phyloP scores from a whole-genome alignment of 53 echinoderm and acorn worm genomes.

The Paracentrotus lividus region DNA sequence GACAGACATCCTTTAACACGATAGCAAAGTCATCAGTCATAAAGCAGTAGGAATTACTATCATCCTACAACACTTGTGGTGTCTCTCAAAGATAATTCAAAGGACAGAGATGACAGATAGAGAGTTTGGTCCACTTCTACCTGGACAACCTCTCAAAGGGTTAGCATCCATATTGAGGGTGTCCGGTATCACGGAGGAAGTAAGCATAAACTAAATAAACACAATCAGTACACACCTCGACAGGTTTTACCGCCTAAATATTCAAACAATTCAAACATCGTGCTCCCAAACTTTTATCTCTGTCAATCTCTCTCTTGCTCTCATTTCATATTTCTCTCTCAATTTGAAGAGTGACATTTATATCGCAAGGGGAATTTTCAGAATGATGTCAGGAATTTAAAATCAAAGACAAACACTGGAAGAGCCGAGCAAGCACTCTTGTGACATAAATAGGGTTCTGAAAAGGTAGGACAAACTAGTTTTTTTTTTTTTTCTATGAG shows the following conservation, averaged over 20 bases:
- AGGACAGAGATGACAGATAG: neutral
- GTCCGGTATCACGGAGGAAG: neutral
- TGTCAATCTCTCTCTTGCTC: neutral
- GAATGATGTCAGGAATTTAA: neutral
- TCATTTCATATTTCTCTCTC: neutral
- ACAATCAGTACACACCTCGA: conserved; percentile 26
- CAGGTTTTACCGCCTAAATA: conserved; percentile 46
- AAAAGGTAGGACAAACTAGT: no score
- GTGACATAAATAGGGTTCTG: neutral
- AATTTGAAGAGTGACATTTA: neutral
- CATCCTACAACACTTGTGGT: neutral
- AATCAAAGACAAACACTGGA: neutral
- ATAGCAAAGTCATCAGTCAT: no score
- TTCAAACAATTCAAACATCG: conserved; percentile 44
- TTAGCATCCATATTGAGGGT: neutral
- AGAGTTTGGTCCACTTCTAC: no score
- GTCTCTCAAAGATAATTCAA: neutral
- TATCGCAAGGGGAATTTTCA: neutral
- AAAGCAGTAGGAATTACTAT: no score
- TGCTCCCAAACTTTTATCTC: neutral
- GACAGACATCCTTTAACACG: no score
- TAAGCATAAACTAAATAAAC: conserved; percentile 52
- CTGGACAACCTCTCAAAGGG: conserved; percentile 2
- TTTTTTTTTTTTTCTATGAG: no score
- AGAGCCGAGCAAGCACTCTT: neutral